A percentile compares a stretch with the other conserved stretches of the same genome.
Conservation (phyloP, 2,888 invertebrate genomes). For the Parnassius smintheus region DNA sequence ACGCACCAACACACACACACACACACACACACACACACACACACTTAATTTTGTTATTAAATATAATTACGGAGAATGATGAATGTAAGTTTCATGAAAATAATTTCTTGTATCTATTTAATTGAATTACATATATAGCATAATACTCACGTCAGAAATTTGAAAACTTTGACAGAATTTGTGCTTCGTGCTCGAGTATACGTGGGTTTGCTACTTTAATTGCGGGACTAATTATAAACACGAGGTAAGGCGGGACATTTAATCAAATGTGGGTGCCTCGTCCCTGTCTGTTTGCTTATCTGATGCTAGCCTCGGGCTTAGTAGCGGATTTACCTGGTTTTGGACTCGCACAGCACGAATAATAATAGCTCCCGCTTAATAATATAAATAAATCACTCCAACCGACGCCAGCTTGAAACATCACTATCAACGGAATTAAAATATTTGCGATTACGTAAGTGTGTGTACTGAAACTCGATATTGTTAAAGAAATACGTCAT, state of each 20-base stretch:
- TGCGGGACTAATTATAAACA: slow-evolving; percentile 20
- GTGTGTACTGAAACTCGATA: too few relatives aligned
- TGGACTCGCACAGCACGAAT: slow-evolving; percentile 18
- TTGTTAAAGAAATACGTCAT: too few relatives aligned
- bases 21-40: too few relatives aligned
- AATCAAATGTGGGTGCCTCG: slow-evolving; percentile 15
- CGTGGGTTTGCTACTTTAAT: slow-evolving; percentile 7
- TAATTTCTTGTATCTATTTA: too few relatives aligned
- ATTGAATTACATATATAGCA: too few relatives aligned
- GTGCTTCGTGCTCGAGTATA: neutral
- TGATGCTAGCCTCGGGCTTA: slow-evolving; percentile 16
- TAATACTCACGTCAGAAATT: neutral
- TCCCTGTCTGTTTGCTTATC: slow-evolving; percentile 22
- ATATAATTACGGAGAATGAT: too few relatives aligned
- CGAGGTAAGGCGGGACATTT: slow-evolving; percentile 9
- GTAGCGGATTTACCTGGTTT: slow-evolving; percentile 15
- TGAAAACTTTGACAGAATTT: slow-evolving; percentile 7
- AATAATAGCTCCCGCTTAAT: slow-evolving; percentile 16
- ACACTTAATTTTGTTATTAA: too few relatives aligned
- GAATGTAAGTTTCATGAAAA: too few relatives aligned
- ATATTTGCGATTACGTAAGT: neutral
- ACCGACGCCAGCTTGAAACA: neutral
- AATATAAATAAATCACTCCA: slow-evolving; percentile 16
- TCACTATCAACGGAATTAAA: neutral
- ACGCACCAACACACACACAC: too few relatives aligned